These are phyloP conservation scores for Miniopterus natalensis DNA, from an alignment of 2,113 vertebrate species.

Conservation along the genomic window DNA sequence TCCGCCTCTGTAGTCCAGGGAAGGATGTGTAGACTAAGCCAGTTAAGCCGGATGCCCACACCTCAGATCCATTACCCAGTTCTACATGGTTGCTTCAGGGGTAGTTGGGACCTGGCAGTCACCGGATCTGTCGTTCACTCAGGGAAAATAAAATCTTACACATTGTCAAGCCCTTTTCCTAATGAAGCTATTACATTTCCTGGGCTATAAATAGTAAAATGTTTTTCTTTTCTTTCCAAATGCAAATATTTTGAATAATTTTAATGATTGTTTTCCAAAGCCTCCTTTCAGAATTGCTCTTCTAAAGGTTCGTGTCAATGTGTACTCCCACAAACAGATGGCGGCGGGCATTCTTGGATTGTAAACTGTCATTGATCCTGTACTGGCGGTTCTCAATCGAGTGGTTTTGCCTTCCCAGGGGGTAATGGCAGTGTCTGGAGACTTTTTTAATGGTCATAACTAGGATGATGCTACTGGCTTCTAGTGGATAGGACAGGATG, in stretches of 20 bases:
- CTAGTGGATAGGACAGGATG: not conserved
- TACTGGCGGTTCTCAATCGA: not conserved
- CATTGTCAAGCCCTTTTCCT: constrained; percentile 47
- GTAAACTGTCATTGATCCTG: constrained; percentile 29
- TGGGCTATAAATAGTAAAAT: constrained; percentile 73
- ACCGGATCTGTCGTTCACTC: not conserved
- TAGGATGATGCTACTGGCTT: not conserved
- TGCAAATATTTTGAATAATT: constrained; percentile 77
- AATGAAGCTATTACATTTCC: constrained; percentile 50
- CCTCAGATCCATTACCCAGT: not conserved
- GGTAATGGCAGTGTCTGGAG: not conserved
- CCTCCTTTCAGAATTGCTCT: constrained; percentile 61
- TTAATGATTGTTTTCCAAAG: constrained; percentile 72
- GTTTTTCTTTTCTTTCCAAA: constrained; percentile 41
- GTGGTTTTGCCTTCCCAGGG: not conserved
- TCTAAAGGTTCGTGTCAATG: constrained; percentile 54
- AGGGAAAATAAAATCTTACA: constrained; percentile 31
- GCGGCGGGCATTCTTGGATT: constrained; percentile 46
- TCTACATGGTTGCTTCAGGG: accelerated
- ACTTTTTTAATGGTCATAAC: not conserved
- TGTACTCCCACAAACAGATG: constrained; percentile 67
- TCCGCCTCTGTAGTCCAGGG: not conserved
- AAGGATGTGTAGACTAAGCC: not conserved
- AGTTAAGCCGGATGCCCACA: not conserved
- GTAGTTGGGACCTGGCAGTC: not conserved